Evolutionary conservation across 2,113 vertebrate species (phyloP).

Genomic region (Stictonetta naevosa): DNA sequence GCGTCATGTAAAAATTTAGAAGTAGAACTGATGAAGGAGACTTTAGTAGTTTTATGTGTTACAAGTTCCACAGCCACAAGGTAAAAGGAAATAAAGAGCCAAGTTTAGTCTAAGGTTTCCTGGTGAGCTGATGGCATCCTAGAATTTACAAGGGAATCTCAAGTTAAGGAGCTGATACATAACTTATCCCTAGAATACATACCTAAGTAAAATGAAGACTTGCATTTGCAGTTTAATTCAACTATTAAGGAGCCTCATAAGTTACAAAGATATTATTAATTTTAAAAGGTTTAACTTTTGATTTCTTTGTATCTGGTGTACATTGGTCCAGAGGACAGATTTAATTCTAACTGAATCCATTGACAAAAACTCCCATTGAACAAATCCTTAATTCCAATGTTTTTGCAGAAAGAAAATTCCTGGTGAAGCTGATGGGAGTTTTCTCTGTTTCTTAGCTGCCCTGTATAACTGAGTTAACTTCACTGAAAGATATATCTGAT

Average conservation of each 20-base stretch:
- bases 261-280: background rate
- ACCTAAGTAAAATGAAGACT: background rate
- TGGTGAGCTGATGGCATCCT: background rate
- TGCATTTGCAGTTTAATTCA: background rate
- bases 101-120: background rate
- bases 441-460: background rate
- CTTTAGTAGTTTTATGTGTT: background rate
- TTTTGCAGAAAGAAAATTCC: background rate
- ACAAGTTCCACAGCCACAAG: background rate
- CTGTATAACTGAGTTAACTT: background rate
- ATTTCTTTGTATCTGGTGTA: background rate
- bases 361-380: background rate
- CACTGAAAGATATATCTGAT: background rate
- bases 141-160: background rate
- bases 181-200: background rate
- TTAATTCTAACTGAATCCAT: background rate
- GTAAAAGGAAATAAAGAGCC: background rate
- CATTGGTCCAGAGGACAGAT: background rate
- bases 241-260: background rate
- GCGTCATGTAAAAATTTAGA: background rate
- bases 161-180: background rate
- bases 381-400: background rate
- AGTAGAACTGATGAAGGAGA: background rate
- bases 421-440: background rate
- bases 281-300: background rate